Base-by-base conservation (phyloP, 1,140 invertebrate species). In the Scaptomyza montana region DNA sequence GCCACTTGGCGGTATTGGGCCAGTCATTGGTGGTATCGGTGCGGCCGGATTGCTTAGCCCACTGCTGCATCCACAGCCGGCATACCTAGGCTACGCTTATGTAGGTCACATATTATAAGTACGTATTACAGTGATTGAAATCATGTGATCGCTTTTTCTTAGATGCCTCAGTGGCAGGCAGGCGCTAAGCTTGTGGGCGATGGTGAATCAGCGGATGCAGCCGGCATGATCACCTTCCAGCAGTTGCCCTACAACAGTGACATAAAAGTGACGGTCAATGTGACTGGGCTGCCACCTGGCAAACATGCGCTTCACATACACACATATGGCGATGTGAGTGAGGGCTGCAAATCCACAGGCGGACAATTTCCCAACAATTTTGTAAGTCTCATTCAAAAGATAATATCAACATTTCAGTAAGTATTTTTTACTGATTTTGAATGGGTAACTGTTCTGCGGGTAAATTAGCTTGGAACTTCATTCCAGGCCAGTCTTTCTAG, bases 221-320 rank as follows among this genome's bases (percentile, higher is more conserved):
- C 72, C 4, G 91, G 91, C 9, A 76, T 84, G 67, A 78, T 92
- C n/a, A 78, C 75, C 2, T 92, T 92, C 12, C 67, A 91, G 46
- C 91, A 91, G 53, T 69, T 90, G 6, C 80, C 89, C 1, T 89
- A 92, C 46, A 90, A 82, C n/a, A 90, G 89, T 43, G 92, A 93
- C 21, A 92, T 94, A 4, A 80, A 82, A 30, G 89, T 96, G 12
- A 92, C 91, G 2, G 94, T 95, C 9, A 93, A 94, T 75, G 92
- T 95, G 9, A 92, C 87, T 2, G 94, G 94, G 8, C 71, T 96
- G 33, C 90, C 92, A 0, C 91, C 93, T 4, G 94, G 94, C 5
- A 74, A 93, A 69, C 96, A 97, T 92, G 96, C 96, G 0, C 95
- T 97, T 73, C 96, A 97, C 86, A 93, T 97, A 19, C 96, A 97